Evolutionary conservation across 1,140 invertebrate species (phyloP).

Genomic region (Drosophila dunni): DNA sequence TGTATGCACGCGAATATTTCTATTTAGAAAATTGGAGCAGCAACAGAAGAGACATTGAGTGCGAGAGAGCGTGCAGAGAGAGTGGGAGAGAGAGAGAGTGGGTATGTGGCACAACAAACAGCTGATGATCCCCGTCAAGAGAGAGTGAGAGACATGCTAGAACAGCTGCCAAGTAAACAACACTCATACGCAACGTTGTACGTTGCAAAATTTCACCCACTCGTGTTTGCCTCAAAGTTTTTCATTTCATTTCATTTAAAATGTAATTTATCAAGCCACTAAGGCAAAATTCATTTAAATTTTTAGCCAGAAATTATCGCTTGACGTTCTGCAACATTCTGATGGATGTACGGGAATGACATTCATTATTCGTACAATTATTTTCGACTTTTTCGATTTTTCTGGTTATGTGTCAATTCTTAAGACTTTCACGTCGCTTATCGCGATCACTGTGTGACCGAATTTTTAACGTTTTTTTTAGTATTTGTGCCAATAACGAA

Average conservation of each 20-base stretch:
- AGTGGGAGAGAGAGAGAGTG: conserved; percentile 15
- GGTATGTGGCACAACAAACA: conserved; percentile 75
- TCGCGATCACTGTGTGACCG: conserved; percentile 57
- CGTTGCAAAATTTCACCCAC: conserved; percentile 55
- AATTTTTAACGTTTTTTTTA: conserved; percentile 37
- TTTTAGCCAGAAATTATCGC: conserved; percentile 58
- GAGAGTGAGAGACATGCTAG: conserved; percentile 5
- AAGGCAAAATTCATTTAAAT: neutral
- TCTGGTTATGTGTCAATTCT: conserved; percentile 24
- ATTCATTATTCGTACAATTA: conserved; percentile 13
- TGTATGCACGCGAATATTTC: conserved; percentile 38
- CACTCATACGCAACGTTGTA: conserved; percentile 72
- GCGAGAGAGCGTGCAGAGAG: neutral
- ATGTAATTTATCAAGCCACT: conserved; percentile 56
- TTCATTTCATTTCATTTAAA: conserved; percentile 58
- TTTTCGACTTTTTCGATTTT: conserved; percentile 19
- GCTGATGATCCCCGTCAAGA: conserved; percentile 45
- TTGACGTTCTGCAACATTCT: conserved; percentile 33
- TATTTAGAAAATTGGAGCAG: conserved; percentile 52
- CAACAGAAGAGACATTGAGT: conserved; percentile 12
- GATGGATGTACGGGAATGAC: conserved; percentile 47
- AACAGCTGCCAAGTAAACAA: conserved; percentile 49
- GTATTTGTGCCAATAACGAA: conserved; percentile 70
- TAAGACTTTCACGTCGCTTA: conserved; percentile 51
- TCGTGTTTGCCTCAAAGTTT: conserved; percentile 14